These are phyloP conservation scores for Lamproptera curius DNA, from an alignment of 2,888 invertebrate species.

Conservation along the genomic window DNA sequence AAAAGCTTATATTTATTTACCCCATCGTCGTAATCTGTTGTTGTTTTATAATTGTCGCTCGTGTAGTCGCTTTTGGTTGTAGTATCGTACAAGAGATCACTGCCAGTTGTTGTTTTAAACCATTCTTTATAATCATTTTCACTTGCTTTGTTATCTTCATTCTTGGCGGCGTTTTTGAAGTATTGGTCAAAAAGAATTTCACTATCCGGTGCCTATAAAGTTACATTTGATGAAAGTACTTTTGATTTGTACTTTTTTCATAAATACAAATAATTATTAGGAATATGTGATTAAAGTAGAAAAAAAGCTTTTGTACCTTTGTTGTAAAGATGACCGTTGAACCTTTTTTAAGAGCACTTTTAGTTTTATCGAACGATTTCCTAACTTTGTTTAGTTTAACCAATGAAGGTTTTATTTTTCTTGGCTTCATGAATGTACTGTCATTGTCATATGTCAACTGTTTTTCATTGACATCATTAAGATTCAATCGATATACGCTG, in stretches of 20 bases:
- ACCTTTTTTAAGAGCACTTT: too few species aligned
- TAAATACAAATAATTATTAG: neutral
- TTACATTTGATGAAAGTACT: neutral
- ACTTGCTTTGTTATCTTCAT: neutral
- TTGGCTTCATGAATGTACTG: neutral
- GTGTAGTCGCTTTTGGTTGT: neutral
- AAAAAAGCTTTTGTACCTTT: neutral
- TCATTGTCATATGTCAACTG: neutral
- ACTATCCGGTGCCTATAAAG: too few species aligned
- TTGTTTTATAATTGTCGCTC: constrained; percentile 11
- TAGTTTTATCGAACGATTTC: too few species aligned
- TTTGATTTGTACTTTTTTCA: neutral
- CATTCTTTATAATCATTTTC: neutral
- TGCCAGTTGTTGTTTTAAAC: neutral
- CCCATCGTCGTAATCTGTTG: constrained; percentile 10
- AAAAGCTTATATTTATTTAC: constrained; percentile 4
- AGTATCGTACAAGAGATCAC: neutral
- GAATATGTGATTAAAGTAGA: neutral
- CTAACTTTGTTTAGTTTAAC: neutral
- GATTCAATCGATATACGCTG: constrained; percentile 1
- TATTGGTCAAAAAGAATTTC: too few species aligned
- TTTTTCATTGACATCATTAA: neutral
- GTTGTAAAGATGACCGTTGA: too few species aligned
- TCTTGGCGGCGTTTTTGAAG: too few species aligned
- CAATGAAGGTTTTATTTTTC: neutral